Conservation (phyloP, 2,797 vertebrate genomes). For the Ciconia nigra region DNA sequence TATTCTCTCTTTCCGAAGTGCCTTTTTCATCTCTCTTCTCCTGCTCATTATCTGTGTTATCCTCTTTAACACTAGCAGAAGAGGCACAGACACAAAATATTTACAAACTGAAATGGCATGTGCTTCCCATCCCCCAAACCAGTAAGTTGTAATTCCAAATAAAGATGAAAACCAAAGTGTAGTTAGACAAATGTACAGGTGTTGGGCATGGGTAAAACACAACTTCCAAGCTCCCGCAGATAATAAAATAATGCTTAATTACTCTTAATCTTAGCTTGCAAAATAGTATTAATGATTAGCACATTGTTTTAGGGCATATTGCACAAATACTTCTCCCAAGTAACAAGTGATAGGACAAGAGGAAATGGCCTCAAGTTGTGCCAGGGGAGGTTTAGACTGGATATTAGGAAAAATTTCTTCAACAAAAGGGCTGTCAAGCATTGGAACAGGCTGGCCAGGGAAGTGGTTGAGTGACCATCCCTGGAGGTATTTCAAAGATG, state of each 20-base stretch:
- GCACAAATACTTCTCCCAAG: neutral
- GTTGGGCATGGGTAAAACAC: neutral
- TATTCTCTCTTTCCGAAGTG: conserved; percentile 75
- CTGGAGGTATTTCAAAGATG: too few species aligned
- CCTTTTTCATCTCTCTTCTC: conserved; percentile 85
- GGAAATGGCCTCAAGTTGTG: too few species aligned
- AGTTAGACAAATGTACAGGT: neutral
- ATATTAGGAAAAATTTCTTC: too few species aligned
- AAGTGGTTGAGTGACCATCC: too few species aligned
- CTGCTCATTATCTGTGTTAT: conserved; percentile 87
- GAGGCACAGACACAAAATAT: conserved; percentile 34
- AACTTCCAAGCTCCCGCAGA: neutral
- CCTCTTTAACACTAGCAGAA: conserved; percentile 85
- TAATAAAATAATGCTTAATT: neutral
- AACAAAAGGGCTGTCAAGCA: too few species aligned
- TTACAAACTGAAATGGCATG: neutral
- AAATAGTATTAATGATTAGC: neutral
- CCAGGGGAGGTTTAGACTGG: too few species aligned
- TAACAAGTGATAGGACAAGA: too few species aligned
- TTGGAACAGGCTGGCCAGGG: too few species aligned
- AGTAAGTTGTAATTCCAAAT: neutral
- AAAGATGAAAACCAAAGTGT: conserved; percentile 9
- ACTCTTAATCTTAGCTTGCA: neutral
- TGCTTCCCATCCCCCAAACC: neutral
- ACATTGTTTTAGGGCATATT: neutral